Evolutionary conservation across 1,140 invertebrate species (phyloP).

Genomic region (Lepidostoma basale): DNA sequence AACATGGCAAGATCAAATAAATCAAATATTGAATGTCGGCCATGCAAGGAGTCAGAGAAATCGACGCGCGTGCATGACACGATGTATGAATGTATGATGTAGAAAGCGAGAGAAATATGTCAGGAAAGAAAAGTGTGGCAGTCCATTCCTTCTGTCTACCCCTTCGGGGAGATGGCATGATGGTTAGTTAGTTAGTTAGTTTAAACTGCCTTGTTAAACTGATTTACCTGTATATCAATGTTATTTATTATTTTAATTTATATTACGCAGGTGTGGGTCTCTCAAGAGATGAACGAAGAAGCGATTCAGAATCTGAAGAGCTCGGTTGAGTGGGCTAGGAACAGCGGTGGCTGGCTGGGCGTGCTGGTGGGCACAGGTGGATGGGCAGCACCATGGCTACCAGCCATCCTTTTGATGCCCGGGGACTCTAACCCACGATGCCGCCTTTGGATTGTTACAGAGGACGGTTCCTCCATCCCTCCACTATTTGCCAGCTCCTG

Average conservation of each 20-base stretch:
- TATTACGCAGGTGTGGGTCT: conserved; percentile 51
- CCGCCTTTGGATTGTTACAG: conserved; percentile 37
- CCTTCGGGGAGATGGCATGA: too few species aligned
- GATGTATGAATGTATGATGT: too few species aligned
- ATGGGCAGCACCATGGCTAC: background rate
- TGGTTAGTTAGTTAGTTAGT: too few species aligned
- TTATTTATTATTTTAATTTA: background rate
- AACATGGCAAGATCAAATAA: too few species aligned
- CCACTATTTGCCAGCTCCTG: conserved; percentile 29
- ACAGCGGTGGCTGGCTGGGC: conserved; percentile 16
- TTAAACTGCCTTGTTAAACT: too few species aligned
- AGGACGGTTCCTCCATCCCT: conserved; percentile 31
- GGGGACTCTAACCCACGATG: background rate
- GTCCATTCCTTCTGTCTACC: too few species aligned
- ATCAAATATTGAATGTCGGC: too few species aligned
- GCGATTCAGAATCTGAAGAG: conserved; percentile 31
- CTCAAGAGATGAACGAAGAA: conserved; percentile 44
- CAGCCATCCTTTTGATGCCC: background rate
- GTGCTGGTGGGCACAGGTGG: conserved; percentile 14
- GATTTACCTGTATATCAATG: background rate
- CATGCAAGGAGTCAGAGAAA: too few species aligned
- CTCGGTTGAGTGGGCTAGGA: conserved; percentile 22
- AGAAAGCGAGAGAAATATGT: too few species aligned
- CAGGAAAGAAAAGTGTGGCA: too few species aligned
- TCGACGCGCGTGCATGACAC: too few species aligned